Percentiles rank a stretch among this genome's conserved stretches.
Evolutionary conservation across 2,888 invertebrate genomes (phyloP).

Genomic region (Xestia xanthographa): DNA sequence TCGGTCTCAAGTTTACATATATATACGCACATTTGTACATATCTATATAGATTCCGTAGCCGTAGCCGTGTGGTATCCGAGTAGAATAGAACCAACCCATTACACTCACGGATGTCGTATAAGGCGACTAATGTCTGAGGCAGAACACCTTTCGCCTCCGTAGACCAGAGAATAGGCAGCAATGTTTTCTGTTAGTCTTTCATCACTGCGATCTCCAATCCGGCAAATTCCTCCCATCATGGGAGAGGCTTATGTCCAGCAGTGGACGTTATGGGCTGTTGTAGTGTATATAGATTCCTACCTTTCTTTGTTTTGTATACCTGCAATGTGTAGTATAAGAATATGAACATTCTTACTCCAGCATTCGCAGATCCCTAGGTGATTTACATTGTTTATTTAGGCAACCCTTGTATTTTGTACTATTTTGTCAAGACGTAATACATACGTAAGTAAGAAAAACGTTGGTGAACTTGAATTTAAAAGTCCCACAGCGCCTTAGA

Average conservation of each 20-base stretch:
- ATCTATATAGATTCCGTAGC: not conserved
- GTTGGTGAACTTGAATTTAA: slow-evolving; percentile 35
- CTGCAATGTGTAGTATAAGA: slow-evolving; percentile 28
- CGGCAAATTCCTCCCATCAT: too few species aligned
- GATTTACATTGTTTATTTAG: slow-evolving; percentile 60
- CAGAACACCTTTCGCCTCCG: too few species aligned
- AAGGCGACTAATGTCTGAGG: too few species aligned
- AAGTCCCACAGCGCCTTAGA: not conserved
- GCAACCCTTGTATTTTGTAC: slow-evolving; percentile 38
- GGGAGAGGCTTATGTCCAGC: too few species aligned
- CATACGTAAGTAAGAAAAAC: slow-evolving; percentile 40
- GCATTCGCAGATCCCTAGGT: slow-evolving; percentile 47
- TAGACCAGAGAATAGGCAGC: too few species aligned
- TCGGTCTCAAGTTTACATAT: not conserved
- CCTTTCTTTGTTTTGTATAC: slow-evolving; percentile 19
- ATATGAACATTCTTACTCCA: slow-evolving; percentile 53
- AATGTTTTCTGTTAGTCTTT: too few species aligned
- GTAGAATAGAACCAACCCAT: too few species aligned
- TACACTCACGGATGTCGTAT: too few species aligned
- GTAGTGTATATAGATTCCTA: not conserved
- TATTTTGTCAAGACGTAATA: slow-evolving; percentile 46
- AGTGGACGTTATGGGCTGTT: too few species aligned
- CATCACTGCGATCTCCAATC: too few species aligned
- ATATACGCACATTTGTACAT: not conserved
- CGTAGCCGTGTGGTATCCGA: too few species aligned